A percentile compares a stretch with the other conserved stretches of the same genome.
Evolutionary conservation across 2,888 invertebrate genomes (phyloP).

Genomic region (Eustalomyia histrio): DNA sequence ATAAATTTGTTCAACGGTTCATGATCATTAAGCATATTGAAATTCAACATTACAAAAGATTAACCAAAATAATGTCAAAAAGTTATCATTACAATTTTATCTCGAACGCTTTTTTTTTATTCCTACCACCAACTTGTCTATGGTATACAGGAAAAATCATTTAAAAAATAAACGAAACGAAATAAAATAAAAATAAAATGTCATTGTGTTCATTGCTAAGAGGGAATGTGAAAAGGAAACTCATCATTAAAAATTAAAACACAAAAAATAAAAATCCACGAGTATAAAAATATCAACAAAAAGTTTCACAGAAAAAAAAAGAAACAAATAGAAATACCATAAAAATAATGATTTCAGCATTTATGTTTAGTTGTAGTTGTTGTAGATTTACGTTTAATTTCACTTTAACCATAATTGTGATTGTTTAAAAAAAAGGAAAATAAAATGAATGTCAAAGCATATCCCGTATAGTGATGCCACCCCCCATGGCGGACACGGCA

Average conservation of each 20-base stretch:
- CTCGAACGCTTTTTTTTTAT: neutral
- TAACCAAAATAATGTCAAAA: slow-evolving; percentile 31
- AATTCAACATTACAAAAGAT: slow-evolving; percentile 34
- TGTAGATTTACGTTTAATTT: slow-evolving; percentile 16
- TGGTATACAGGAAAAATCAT: slow-evolving; percentile 22
- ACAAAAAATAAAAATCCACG: slow-evolving; percentile 4
- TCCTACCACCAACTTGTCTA: neutral
- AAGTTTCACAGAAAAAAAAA: neutral
- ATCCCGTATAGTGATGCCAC: neutral
- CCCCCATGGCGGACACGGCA: too few relatives aligned
- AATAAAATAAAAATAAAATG: slow-evolving; percentile 16
- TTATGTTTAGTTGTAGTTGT: slow-evolving; percentile 24
- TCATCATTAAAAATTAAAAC: slow-evolving; percentile 31
- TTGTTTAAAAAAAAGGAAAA: slow-evolving; percentile 12
- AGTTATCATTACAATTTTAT: slow-evolving; percentile 32
- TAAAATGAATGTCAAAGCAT: too few relatives aligned
- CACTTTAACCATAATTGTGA: slow-evolving; percentile 21
- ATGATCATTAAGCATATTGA: slow-evolving; percentile 37
- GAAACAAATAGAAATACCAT: slow-evolving; percentile 37
- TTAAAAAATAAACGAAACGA: slow-evolving; percentile 8
- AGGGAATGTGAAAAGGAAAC: slow-evolving; percentile 15
- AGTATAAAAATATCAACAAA: neutral
- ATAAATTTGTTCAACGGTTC: slow-evolving; percentile 1
- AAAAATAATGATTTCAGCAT: slow-evolving; percentile 37
- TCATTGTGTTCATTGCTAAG: slow-evolving; percentile 9